Evolutionary conservation across 2,888 invertebrate genomes (phyloP).

Genomic region (Torymus texanus): DNA sequence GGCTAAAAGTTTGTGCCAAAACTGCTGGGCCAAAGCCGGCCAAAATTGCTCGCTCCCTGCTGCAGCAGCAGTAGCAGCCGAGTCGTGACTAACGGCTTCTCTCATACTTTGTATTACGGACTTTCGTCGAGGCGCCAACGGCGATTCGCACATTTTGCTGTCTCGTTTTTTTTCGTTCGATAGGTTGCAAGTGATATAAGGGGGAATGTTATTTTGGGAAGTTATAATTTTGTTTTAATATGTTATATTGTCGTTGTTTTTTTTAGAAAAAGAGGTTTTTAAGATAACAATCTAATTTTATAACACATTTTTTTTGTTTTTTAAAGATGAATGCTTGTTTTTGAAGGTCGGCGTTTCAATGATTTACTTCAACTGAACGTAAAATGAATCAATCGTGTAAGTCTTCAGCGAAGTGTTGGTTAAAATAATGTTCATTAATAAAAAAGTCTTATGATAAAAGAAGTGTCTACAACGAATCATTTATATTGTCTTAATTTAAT

Average conservation of each 20-base stretch:
- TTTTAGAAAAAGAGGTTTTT: too few species aligned
- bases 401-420: background rate
- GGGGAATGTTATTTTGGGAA: too few species aligned
- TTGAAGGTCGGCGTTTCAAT: too few species aligned
- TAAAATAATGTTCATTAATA: background rate
- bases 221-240: too few species aligned
- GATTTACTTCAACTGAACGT: too few species aligned
- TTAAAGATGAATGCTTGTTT: too few species aligned
- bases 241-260: too few species aligned
- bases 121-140: slow-evolving; percentile 1
- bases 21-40: slow-evolving; percentile 32
- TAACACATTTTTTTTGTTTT: too few species aligned
- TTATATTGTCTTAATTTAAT: slow-evolving; percentile 32
- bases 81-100: slow-evolving; percentile 13
- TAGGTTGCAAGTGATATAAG: too few species aligned
- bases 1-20: slow-evolving; percentile 41
- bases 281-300: too few species aligned
- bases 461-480: background rate
- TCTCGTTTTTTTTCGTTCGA: background rate
- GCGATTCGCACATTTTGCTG: background rate
- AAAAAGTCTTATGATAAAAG: slow-evolving; percentile 7
- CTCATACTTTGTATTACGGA: slow-evolving; percentile 11
- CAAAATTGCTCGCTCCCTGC: slow-evolving; percentile 15
- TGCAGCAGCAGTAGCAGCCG: background rate
- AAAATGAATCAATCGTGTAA: background rate